phyloP scores from a whole-genome alignment of 2,888 invertebrate genomes.

The Panopea generosa region DNA sequence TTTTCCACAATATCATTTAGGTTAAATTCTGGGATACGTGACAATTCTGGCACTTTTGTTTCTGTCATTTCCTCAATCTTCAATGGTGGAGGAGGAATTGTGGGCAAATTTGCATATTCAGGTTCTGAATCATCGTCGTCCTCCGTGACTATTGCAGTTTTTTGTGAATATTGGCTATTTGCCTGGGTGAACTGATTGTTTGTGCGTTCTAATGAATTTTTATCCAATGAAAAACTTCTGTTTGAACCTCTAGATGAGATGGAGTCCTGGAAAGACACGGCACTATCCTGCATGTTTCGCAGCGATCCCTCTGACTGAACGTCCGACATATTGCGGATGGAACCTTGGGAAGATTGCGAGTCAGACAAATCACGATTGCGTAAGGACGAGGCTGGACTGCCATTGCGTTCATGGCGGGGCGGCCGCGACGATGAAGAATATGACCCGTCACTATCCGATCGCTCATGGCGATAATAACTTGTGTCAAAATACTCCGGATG shows the following conservation, averaged over 20 bases:
- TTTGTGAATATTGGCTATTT: constrained; percentile 67
- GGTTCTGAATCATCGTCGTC: constrained; percentile 73
- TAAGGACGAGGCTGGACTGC: constrained; percentile 73
- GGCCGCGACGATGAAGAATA: constrained; percentile 81
- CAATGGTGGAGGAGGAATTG: constrained; percentile 52
- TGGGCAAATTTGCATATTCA: constrained; percentile 82
- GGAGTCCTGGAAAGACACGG: constrained; percentile 76
- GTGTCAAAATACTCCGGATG: constrained; percentile 69
- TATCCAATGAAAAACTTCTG: constrained; percentile 58
- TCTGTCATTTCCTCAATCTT: constrained; percentile 58
- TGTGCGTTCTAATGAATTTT: constrained; percentile 49
- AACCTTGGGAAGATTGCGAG: constrained; percentile 87
- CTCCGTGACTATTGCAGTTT: constrained; percentile 18
- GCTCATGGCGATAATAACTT: constrained; percentile 75
- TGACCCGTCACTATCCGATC: constrained; percentile 83
- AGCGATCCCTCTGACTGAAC: constrained; percentile 82
- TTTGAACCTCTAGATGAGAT: constrained; percentile 74
- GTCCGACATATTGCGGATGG: constrained; percentile 85
- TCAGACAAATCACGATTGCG: constrained; percentile 79
- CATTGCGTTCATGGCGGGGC: constrained; percentile 68
- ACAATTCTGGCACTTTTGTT: constrained; percentile 30
- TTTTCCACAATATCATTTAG: constrained; percentile 57
- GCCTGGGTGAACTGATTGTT: constrained; percentile 27
- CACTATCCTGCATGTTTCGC: constrained; percentile 77
- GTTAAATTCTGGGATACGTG: constrained; percentile 38